Percentiles rank a stretch among this genome's conserved stretches.
These are phyloP conservation scores for Ceratina australensis DNA, from an alignment of 1,140 invertebrate genomes.

Conservation along the genomic window DNA sequence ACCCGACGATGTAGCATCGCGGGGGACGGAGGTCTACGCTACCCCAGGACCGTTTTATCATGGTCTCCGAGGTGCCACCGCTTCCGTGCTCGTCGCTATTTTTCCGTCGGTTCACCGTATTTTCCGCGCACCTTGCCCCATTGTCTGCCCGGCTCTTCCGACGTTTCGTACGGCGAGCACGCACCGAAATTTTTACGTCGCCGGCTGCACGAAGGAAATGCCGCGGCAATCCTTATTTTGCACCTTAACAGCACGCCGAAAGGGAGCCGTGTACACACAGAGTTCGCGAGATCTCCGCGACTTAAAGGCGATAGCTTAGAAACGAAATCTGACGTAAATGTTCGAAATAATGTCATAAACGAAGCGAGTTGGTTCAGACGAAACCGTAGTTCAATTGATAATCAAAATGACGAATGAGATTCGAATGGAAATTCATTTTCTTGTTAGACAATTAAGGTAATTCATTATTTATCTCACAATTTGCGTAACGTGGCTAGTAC, in stretches of 20 bases:
- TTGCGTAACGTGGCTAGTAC: no score
- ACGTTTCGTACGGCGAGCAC: neutral
- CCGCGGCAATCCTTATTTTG: neutral
- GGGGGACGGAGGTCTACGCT: constrained; percentile 65
- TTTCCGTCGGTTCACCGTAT: constrained; percentile 1
- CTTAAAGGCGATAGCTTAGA: constrained; percentile 73
- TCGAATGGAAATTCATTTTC: no score
- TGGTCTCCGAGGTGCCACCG: constrained; percentile 7
- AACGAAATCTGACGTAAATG: constrained; percentile 44
- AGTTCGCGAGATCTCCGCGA: constrained; percentile 62
- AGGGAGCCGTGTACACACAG: constrained; percentile 22
- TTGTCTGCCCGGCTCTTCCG: neutral
- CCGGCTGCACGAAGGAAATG: neutral
- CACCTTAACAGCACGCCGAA: constrained; percentile 10
- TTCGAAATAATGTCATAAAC: neutral
- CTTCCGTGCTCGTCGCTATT: neutral
- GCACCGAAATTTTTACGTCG: neutral
- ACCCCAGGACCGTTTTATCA: constrained; percentile 68
- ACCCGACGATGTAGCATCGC: constrained; percentile 56
- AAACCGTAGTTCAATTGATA: no score
- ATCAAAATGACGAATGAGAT: no score
- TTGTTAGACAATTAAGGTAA: no score
- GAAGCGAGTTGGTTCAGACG: no score
- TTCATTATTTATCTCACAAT: no score
- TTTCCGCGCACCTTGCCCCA: neutral